Percentiles rank a stretch among this genome's conserved stretches.
Evolutionary conservation across 2,797 vertebrate genomes (phyloP).

Genomic region (Sebastes trivittatus): DNA sequence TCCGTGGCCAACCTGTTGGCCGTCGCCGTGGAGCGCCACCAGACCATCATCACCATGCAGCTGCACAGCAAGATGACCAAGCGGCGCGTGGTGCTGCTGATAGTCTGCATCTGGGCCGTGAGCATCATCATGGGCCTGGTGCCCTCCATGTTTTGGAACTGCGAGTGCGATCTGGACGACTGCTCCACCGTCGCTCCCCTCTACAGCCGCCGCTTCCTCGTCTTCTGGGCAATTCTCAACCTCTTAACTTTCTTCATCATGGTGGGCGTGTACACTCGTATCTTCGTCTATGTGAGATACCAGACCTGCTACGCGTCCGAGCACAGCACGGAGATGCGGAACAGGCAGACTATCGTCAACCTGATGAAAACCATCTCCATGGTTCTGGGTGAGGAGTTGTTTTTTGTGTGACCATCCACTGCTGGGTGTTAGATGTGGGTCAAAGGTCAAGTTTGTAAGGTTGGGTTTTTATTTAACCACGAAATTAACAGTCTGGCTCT

Average conservation of each 20-base stretch:
- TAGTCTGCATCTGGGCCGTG: conserved; percentile 86
- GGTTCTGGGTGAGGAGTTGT: conserved; percentile 87
- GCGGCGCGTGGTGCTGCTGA: conserved; percentile 87
- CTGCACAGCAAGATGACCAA: conserved; percentile 91
- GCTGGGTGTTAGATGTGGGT: background rate
- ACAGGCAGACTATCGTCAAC: conserved; percentile 87
- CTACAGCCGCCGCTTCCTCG: conserved; percentile 90
- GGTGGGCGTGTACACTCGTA: conserved; percentile 87
- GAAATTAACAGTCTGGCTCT: background rate
- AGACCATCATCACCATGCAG: conserved; percentile 91
- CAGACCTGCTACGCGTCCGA: conserved; percentile 79
- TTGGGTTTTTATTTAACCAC: background rate
- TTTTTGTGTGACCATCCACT: background rate
- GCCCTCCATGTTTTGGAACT: conserved; percentile 91
- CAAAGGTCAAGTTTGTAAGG: background rate
- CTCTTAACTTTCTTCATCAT: conserved; percentile 90
- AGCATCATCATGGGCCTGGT: conserved; percentile 88
- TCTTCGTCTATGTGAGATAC: conserved; percentile 89
- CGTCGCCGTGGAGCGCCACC: conserved; percentile 92
- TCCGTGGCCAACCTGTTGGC: conserved; percentile 93
- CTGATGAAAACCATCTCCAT: conserved; percentile 94
- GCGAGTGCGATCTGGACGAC: conserved; percentile 83
- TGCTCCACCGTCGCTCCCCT: conserved; percentile 91
- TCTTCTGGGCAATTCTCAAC: conserved; percentile 93
- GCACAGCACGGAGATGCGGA: conserved; percentile 80